Conservation (phyloP, 2,113 vertebrate genomes). For the Oxygymnocypris stewartii region DNA sequence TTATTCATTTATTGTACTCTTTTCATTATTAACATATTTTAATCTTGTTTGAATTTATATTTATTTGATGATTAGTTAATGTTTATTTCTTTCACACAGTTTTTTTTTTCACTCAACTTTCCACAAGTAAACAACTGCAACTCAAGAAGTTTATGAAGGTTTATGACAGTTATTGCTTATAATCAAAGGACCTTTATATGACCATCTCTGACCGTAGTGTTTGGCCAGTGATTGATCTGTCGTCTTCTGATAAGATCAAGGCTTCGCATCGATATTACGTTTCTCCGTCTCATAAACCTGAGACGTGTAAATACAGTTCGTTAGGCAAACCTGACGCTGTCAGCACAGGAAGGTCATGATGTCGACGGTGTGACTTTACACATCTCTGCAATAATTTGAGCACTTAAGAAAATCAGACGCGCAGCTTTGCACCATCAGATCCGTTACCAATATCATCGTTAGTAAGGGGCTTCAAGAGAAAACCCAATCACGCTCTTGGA, state of each 20-base stretch:
- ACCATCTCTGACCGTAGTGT: neutral
- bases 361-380: conserved; percentile 35
- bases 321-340: conserved; percentile 19
- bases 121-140: neutral
- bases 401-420: conserved; percentile 40
- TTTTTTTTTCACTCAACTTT: neutral
- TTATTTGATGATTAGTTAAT: neutral
- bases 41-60: neutral
- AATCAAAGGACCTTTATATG: conserved; percentile 1
- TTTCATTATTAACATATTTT: neutral
- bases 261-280: conserved; percentile 21
- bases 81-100: too few species aligned
- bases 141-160: neutral
- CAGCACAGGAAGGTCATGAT: conserved; percentile 33
- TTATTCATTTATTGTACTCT: neutral
- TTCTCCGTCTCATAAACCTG: conserved; percentile 8
- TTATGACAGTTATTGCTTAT: neutral
- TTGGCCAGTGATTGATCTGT: neutral
- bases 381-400: conserved; percentile 39
- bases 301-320: conserved; percentile 31
- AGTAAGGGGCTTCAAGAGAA: conserved; percentile 28
- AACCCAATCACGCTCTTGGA: neutral
- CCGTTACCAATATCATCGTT: conserved; percentile 29
- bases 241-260: conserved; percentile 10
- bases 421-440: conserved; percentile 9